A percentile compares a stretch with the other conserved stretches of the same genome.
Evolutionary conservation across 2,888 invertebrate species (phyloP).

Genomic region (Quadroppia sp.): DNA sequence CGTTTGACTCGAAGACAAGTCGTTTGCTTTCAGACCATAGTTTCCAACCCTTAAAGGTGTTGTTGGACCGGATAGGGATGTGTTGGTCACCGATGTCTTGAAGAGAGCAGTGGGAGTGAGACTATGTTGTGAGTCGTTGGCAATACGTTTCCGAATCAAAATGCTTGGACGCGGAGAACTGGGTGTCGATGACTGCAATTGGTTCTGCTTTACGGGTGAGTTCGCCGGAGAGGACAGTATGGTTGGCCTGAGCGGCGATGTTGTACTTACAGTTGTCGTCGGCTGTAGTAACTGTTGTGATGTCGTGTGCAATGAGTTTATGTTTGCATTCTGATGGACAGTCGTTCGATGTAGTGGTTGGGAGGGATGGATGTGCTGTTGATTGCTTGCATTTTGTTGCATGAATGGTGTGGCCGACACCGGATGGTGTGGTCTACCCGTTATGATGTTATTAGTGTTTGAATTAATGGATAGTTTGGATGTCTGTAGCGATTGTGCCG

Average conservation of each 20-base stretch:
- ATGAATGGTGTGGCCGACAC: slow-evolving; percentile 3
- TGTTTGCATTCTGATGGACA: slow-evolving; percentile 28
- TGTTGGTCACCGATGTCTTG: not conserved
- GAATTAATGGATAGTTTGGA: slow-evolving; percentile 24
- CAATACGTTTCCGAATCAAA: slow-evolving; percentile 40
- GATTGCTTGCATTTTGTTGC: not conserved
- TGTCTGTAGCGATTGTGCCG: slow-evolving; percentile 26
- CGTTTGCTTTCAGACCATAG: not conserved
- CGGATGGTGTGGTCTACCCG: not conserved
- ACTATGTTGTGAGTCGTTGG: not conserved
- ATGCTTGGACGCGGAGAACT: slow-evolving; percentile 43
- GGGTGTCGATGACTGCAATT: slow-evolving; percentile 27
- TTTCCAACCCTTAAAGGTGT: slow-evolving; percentile 2
- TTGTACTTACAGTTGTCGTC: slow-evolving; percentile 5
- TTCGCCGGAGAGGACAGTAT: slow-evolving; percentile 22
- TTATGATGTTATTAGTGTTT: not conserved
- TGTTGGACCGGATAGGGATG: slow-evolving; percentile 11
- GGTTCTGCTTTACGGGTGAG: slow-evolving; percentile 18
- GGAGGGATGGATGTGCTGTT: slow-evolving; percentile 19
- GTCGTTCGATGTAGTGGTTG: not conserved
- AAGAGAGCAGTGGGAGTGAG: slow-evolving; percentile 21
- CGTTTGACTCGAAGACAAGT: not conserved
- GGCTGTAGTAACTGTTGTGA: slow-evolving; percentile 28
- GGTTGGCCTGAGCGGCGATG: slow-evolving; percentile 21
- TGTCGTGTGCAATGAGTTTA: slow-evolving; percentile 1